These are phyloP conservation scores for Panthera leo DNA, from an alignment of 2,113 vertebrate species.

Conservation along the genomic window DNA sequence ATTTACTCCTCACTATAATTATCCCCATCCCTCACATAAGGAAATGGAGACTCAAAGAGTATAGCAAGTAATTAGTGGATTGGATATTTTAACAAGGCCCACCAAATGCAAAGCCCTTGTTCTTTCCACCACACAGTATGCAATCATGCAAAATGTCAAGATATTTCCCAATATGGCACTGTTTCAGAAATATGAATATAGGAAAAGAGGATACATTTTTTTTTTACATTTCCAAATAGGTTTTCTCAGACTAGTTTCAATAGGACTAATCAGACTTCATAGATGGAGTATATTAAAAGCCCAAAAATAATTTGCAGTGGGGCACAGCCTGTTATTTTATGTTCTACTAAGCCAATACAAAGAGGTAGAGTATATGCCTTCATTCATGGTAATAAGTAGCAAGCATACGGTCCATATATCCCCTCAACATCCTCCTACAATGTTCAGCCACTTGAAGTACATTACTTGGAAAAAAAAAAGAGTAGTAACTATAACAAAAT, in stretches of 20 bases:
- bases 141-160: background rate
- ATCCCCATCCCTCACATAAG: background rate
- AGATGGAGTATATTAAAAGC: background rate
- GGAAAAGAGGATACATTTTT: background rate
- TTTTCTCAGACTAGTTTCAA: background rate
- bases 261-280: background rate
- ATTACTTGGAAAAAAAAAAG: background rate
- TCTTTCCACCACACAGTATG: background rate
- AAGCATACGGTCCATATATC: background rate
- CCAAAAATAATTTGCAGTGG: background rate
- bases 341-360: background rate
- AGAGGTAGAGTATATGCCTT: background rate
- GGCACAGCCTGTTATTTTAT: background rate
- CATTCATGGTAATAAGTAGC: background rate
- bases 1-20: background rate
- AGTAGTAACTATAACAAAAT: background rate
- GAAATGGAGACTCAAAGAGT: background rate
- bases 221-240: slow-evolving; percentile 16
- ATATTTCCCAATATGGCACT: background rate
- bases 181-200: slow-evolving; percentile 16
- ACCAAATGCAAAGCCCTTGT: background rate
- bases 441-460: slow-evolving; percentile 16
- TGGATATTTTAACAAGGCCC: background rate
- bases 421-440: background rate
- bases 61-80: background rate